phyloP scores from a whole-genome alignment of 2,797 vertebrate genomes.

The Enteromius anoplus region DNA sequence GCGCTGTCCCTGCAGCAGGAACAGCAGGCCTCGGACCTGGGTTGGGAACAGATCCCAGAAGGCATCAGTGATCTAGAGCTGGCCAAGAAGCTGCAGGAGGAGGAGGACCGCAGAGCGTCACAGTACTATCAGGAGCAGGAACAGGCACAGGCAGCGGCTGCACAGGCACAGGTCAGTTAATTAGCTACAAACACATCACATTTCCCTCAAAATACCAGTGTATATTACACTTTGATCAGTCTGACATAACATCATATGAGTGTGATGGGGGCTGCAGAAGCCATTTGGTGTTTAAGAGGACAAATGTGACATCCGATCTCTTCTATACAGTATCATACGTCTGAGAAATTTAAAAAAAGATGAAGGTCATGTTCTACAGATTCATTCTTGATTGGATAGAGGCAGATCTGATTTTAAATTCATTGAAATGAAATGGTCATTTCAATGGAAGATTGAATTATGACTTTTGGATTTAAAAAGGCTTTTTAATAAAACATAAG shows the following conservation, averaged over 20 bases:
- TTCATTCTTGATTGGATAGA: too few relatives aligned
- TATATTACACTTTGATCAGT: neutral
- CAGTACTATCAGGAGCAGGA: slow-evolving; percentile 99
- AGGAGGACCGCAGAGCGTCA: slow-evolving; percentile 93
- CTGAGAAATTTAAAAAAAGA: too few relatives aligned
- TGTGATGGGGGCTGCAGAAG: neutral
- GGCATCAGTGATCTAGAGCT: slow-evolving; percentile 96
- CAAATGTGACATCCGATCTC: neutral
- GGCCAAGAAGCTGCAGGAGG: slow-evolving; percentile 97
- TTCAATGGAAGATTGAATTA: neutral
- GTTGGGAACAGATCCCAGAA: slow-evolving; percentile 95
- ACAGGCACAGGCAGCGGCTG: slow-evolving; percentile 78
- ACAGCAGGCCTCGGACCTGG: slow-evolving; percentile 92
- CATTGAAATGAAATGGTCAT: neutral
- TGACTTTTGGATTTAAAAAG: too few relatives aligned
- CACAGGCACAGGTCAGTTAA: slow-evolving; percentile 80
- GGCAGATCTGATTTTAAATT: too few relatives aligned
- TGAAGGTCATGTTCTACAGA: too few relatives aligned
- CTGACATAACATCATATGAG: neutral
- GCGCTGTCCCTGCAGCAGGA: slow-evolving; percentile 98
- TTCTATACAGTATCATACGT: neutral
- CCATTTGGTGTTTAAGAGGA: neutral
- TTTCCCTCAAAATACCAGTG: neutral
- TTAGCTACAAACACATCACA: neutral
- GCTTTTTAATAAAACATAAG: neutral